phyloP scores from a whole-genome alignment of 1,140 invertebrate genomes.

The Zaprionus gabonicus region DNA sequence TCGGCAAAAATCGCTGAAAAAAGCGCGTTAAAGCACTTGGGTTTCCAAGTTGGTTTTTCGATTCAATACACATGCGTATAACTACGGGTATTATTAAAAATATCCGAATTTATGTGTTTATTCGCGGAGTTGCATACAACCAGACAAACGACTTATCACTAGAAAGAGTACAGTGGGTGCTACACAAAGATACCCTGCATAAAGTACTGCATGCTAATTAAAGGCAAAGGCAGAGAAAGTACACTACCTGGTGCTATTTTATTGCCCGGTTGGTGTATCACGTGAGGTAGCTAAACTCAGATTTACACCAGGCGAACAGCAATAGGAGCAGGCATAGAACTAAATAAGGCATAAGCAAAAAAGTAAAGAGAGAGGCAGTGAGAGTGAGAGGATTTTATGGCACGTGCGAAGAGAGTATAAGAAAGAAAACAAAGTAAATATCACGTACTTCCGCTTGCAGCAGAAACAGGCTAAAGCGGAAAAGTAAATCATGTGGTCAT shows the following conservation, averaged over 20 bases:
- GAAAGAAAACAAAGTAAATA: not conserved
- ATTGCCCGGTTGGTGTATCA: not conserved
- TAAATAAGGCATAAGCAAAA: not conserved
- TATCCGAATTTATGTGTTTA: slow-evolving; percentile 16
- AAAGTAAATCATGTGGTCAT: not conserved
- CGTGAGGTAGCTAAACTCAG: not conserved
- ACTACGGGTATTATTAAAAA: slow-evolving; percentile 9
- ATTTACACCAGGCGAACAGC: not conserved
- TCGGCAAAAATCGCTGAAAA: slow-evolving; percentile 30
- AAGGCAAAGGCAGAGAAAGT: not conserved
- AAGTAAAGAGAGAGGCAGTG: too few relatives aligned
- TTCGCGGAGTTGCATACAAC: slow-evolving; percentile 1
- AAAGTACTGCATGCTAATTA: not conserved
- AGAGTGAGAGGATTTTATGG: not conserved
- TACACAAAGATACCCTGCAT: not conserved
- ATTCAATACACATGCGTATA: slow-evolving; percentile 20
- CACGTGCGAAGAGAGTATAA: not conserved
- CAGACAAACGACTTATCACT: not conserved
- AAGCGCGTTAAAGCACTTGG: slow-evolving; percentile 35
- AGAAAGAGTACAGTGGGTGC: not conserved
- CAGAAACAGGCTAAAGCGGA: too few relatives aligned
- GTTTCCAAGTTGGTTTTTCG: slow-evolving; percentile 30
- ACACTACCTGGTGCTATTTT: not conserved
- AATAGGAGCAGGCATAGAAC: not conserved
- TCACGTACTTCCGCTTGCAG: not conserved